Conservation (phyloP, 2,113 vertebrate species). For the Conger conger region DNA sequence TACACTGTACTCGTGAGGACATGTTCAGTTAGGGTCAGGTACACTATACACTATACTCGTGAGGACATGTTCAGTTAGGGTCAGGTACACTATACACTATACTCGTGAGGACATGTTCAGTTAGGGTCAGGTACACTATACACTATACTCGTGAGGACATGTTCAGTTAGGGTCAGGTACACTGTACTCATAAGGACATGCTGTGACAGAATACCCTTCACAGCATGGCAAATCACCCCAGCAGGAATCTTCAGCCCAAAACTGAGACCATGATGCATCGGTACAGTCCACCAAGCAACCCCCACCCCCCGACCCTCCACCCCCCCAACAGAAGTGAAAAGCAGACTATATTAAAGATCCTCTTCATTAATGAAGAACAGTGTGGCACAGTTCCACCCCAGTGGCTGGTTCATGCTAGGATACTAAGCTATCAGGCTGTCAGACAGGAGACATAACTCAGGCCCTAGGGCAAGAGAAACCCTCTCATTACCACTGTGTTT, state of each 20-base stretch:
- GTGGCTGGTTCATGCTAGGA: background rate
- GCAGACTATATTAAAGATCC: background rate
- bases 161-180: no score
- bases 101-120: background rate
- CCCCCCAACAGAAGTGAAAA: background rate
- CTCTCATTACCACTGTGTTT: no score
- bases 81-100: no score
- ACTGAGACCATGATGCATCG: background rate
- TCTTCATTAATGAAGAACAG: constrained; percentile 6
- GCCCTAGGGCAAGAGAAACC: no score
- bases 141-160: no score
- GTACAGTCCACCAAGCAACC: background rate
- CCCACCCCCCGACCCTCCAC: background rate
- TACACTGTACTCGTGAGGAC: no score
- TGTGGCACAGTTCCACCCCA: background rate
- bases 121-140: no score
- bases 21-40: background rate
- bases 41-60: no score
- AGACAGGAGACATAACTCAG: background rate
- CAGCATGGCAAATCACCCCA: background rate
- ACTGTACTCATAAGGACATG: no score
- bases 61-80: no score
- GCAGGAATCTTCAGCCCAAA: background rate
- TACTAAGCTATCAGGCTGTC: background rate
- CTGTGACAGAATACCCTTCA: background rate